Conservation (phyloP, 1,140 invertebrate genomes). For the Penaeus chinensis region DNA sequence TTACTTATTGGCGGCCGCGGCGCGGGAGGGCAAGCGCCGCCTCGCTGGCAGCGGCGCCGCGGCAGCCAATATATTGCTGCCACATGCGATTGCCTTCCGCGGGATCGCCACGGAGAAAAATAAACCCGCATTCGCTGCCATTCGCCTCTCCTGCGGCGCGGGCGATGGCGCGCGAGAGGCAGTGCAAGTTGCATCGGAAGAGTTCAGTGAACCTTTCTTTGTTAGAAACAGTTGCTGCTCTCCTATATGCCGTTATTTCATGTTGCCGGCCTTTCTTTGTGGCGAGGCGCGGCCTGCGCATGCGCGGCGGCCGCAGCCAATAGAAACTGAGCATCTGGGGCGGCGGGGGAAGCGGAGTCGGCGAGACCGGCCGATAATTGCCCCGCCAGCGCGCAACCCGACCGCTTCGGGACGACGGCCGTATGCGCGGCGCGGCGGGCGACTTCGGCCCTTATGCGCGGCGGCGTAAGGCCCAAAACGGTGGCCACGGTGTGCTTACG, state of each 20-base stretch:
- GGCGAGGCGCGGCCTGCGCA: conserved; percentile 34
- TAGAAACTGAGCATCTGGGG: conserved; percentile 9
- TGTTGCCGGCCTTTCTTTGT: conserved; percentile 49
- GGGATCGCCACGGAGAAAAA: not conserved
- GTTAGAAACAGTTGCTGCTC: conserved; percentile 22
- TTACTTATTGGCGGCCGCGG: conserved; percentile 13
- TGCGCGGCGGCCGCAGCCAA: conserved; percentile 32
- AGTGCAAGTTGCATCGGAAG: not conserved
- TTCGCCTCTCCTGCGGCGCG: not conserved
- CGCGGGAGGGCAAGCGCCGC: conserved; percentile 19
- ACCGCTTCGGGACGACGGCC: conserved; percentile 25
- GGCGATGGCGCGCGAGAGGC: not conserved
- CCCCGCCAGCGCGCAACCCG: conserved; percentile 41
- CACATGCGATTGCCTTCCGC: not conserved
- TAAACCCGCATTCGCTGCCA: not conserved
- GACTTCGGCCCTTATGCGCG: not conserved
- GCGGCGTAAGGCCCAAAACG: not conserved
- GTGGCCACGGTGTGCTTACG: not conserved
- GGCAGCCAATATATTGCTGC: not conserved
- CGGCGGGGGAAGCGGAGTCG: conserved; percentile 51
- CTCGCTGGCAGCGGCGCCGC: not conserved
- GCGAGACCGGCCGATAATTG: conserved; percentile 46
- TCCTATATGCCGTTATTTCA: conserved; percentile 57
- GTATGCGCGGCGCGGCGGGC: not conserved
- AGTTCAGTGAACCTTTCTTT: conserved; percentile 56